Conservation (phyloP, 2,113 vertebrate species). For the Formicarius rufipectus region DNA sequence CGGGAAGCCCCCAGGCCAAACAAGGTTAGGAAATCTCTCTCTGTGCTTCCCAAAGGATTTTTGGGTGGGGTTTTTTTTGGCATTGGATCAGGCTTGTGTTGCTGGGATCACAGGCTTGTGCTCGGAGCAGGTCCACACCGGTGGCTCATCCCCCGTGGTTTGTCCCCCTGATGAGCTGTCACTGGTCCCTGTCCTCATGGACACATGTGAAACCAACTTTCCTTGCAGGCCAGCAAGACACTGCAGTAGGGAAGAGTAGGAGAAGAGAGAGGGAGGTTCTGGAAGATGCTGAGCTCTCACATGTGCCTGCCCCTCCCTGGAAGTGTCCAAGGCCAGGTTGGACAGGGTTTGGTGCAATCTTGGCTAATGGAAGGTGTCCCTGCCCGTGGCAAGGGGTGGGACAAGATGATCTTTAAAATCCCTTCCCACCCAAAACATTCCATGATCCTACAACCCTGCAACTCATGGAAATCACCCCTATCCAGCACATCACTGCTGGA, state of each 20-base stretch:
- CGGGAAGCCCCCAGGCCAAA: rapidly evolving
- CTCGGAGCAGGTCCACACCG: background rate
- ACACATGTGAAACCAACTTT: background rate
- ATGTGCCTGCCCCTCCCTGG: background rate
- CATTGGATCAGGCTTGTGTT: background rate
- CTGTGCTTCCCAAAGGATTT: background rate
- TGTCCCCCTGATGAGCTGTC: too few species aligned
- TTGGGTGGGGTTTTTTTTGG: background rate
- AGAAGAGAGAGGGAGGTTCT: background rate
- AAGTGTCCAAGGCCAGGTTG: background rate
- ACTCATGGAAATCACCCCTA: background rate
- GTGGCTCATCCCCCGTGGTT: background rate
- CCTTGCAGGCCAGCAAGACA: background rate
- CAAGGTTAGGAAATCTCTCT: background rate
- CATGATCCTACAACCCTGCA: background rate
- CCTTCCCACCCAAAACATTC: background rate
- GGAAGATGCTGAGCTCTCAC: background rate
- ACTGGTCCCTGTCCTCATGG: background rate
- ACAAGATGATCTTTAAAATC: background rate
- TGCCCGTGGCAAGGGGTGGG: background rate
- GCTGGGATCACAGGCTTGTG: background rate
- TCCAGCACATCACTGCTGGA: too few species aligned
- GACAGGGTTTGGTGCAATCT: background rate
- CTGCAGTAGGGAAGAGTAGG: background rate
- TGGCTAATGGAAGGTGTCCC: background rate